A percentile compares a stretch with the other conserved stretches of the same genome.
Conservation (phyloP, 2,888 invertebrate genomes). For the Polyommatus iphigenia region DNA sequence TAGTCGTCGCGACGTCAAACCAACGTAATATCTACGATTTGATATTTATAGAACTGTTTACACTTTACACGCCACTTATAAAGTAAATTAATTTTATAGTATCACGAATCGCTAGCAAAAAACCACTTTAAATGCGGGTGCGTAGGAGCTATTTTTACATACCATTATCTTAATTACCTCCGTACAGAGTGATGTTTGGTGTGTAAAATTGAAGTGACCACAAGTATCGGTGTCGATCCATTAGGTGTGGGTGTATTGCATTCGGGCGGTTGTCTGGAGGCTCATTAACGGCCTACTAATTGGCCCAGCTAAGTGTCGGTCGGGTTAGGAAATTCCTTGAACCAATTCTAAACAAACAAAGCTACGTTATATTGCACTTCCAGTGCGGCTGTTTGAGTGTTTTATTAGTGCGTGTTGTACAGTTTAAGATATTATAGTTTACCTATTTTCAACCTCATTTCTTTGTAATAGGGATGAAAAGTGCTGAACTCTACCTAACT, state of each 20-base stretch:
- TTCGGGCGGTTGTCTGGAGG: constrained; percentile 60
- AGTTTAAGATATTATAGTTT: not conserved
- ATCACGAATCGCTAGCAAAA: constrained; percentile 11
- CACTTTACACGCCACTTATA: constrained; percentile 33
- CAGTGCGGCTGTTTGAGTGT: constrained; percentile 34
- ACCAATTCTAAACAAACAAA: constrained; percentile 62
- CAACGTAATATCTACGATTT: not conserved
- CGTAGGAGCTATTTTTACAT: not conserved
- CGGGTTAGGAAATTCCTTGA: constrained; percentile 70
- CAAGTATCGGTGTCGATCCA: constrained; percentile 43
- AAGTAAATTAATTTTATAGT: constrained; percentile 27
- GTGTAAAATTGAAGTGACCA: constrained; percentile 52
- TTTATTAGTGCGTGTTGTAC: constrained; percentile 30
- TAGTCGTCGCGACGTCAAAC: not conserved
- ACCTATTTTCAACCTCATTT: not conserved
- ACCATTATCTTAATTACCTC: not conserved
- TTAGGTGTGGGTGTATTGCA: constrained; percentile 46
- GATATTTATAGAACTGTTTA: constrained; percentile 29
- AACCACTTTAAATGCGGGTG: not conserved
- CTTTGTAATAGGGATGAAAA: not conserved
- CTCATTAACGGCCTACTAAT: constrained; percentile 75
- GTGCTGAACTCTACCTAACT: not conserved
- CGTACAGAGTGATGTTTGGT: not conserved
- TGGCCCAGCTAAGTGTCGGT: constrained; percentile 68
- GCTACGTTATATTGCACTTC: constrained; percentile 37